Percentiles rank a stretch among this genome's conserved stretches.
phyloP scores from a whole-genome alignment of 2,888 invertebrate species.

The Crematogaster levior region DNA sequence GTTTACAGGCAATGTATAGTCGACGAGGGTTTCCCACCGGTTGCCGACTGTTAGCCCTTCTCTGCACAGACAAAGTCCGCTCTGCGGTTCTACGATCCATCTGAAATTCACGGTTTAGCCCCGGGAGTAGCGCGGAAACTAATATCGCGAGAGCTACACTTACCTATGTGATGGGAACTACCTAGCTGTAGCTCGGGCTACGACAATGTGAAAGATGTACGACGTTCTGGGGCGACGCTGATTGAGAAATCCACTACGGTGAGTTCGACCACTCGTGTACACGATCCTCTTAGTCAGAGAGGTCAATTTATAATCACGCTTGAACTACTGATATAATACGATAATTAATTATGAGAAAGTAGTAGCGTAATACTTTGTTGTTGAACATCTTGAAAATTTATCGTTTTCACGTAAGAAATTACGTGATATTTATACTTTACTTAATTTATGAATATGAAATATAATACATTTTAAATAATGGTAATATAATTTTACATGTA shows the following conservation, averaged over 20 bases:
- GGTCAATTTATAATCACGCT: conserved; percentile 11
- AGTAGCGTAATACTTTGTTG: not conserved
- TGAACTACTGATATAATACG: not conserved
- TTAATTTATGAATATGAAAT: not conserved
- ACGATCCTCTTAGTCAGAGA: conserved; percentile 1
- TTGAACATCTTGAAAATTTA: not conserved
- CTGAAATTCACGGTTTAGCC: conserved; percentile 64
- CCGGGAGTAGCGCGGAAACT: conserved; percentile 44
- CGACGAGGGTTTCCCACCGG: conserved; percentile 63
- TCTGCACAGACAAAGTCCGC: conserved; percentile 56
- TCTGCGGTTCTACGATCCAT: conserved; percentile 60
- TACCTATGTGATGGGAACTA: conserved; percentile 31
- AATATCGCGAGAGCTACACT: conserved; percentile 52
- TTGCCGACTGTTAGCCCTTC: conserved; percentile 48
- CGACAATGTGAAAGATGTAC: conserved; percentile 41
- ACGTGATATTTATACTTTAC: not conserved
- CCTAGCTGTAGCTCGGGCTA: conserved; percentile 10
- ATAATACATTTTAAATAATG: not conserved
- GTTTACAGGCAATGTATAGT: conserved; percentile 67
- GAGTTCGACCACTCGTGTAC: conserved; percentile 15
- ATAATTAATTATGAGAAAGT: conserved; percentile 1
- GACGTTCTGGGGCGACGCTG: conserved; percentile 32
- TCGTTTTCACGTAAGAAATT: not conserved
- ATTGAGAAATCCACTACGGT: conserved; percentile 27
- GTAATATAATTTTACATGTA: not conserved